Evolutionary conservation across 2,888 invertebrate genomes (phyloP).

Genomic region (Spialia ferax): DNA sequence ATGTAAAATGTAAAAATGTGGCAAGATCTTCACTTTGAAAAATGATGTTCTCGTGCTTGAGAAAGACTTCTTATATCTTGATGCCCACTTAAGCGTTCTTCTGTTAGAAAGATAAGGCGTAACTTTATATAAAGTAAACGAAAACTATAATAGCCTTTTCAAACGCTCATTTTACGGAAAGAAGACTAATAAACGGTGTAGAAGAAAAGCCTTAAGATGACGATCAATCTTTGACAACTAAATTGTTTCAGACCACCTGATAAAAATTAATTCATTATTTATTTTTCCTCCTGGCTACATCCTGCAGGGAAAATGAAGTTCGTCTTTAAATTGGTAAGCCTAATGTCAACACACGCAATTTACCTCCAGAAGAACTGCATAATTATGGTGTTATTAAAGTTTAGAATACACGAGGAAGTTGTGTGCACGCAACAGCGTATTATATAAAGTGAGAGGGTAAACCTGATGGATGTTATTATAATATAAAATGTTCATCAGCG

Average conservation of each 20-base stretch:
- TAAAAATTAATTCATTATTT: too few species aligned
- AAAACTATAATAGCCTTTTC: neutral
- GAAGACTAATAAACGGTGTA: neutral
- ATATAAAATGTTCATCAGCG: conserved; percentile 24
- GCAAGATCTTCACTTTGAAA: neutral
- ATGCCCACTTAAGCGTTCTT: neutral
- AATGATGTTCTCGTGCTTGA: neutral
- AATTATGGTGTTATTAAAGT: neutral
- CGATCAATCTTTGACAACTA: too few species aligned
- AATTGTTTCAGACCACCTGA: too few species aligned
- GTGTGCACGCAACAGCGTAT: neutral
- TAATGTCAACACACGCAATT: neutral
- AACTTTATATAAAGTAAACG: neutral
- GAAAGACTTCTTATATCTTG: neutral
- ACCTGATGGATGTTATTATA: neutral
- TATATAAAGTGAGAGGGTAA: neutral
- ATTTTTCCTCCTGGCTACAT: too few species aligned
- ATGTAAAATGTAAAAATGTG: conserved; percentile 5
- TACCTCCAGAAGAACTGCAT: neutral
- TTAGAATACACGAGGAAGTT: neutral
- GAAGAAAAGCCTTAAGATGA: too few species aligned
- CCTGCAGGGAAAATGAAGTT: neutral
- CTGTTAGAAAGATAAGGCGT: neutral
- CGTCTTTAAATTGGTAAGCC: neutral
- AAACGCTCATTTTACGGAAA: neutral